Evolutionary conservation across 1,140 invertebrate genomes (phyloP).

Genomic region (Babylonia areolata): DNA sequence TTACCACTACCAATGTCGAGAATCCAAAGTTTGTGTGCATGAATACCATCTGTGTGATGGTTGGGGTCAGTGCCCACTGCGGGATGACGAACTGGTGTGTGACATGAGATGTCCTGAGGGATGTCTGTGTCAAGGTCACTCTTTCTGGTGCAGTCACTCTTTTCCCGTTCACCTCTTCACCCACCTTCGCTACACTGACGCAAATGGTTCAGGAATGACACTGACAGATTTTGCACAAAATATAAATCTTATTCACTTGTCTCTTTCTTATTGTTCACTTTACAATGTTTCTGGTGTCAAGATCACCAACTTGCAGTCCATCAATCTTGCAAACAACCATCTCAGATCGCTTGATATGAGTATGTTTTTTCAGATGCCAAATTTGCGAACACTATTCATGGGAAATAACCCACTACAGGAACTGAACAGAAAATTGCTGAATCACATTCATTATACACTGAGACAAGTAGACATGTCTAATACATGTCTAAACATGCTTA

Average conservation of each 20-base stretch:
- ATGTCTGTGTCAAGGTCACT: constrained; percentile 14
- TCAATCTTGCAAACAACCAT: neutral
- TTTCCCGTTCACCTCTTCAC: neutral
- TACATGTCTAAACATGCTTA: neutral
- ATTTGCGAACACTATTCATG: neutral
- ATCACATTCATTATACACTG: neutral
- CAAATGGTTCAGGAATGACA: neutral
- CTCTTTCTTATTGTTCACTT: neutral
- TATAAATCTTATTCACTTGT: constrained; percentile 11
- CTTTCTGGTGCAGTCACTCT: neutral
- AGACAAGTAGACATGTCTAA: neutral
- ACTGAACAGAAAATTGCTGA: neutral
- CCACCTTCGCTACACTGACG: constrained; percentile 4
- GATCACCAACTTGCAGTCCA: neutral
- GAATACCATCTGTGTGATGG: neutral
- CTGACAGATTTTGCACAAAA: neutral
- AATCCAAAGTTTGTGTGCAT: constrained; percentile 22
- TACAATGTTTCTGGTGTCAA: neutral
- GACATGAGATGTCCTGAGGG: constrained; percentile 19
- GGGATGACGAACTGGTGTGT: constrained; percentile 7
- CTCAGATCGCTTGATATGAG: neutral
- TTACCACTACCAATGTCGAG: constrained; percentile 18
- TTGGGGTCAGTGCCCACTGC: neutral
- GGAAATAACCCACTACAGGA: neutral
- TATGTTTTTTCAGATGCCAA: neutral